Evolutionary conservation across 2,113 vertebrate genomes (phyloP), one percentile per base, ranked within the genome.

Genomic region (Alces alces): DNA sequence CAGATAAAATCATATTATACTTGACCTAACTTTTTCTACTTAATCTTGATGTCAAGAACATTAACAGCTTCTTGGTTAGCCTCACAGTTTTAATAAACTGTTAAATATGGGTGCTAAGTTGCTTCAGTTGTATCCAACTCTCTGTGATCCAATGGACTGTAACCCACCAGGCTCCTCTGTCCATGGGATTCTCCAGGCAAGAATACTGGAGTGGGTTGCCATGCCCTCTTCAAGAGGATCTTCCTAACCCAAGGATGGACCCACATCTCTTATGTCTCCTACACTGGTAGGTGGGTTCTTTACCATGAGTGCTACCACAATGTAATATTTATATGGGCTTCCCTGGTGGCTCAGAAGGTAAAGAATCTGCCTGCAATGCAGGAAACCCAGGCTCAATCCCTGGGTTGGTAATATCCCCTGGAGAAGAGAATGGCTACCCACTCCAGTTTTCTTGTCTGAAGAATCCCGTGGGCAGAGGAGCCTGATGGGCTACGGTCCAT

Each of bases 401-500:
- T 43, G 12, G 70, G 23, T 43, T 43, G 39, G 23, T 23, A 76
- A 76, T 0, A 76, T 27, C 12, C 70, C 39, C 70, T 76, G 39
- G 23, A 43, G 70, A 76, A 76, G 21, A 7, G 39, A 76, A 39
- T 27, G 70, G 6, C 6, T 43, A 43, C 23, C 12, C 39, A 43
- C 3, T 27, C 70, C 39, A 27, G 39, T 15, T 27, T 15, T 15
- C 39, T 43, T 27, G 12, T 15, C 70, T 76, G 70, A 12, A 76
- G 23, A 76, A 76, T 76, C 39, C 36, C 70, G 43, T 76, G 14
- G 23, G 1, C 23, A 43, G 70, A 76, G 39, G 21, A 43, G 23
- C 6, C 70, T 76, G 3, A 23, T 2, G 6, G 23, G 70, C 70
- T 43, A 43, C 25, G 14, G 70, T 13, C 23, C 12, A 76, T 0